Evolutionary conservation across 2,797 vertebrate genomes (phyloP), one percentile per base, ranked within the genome.

Genomic region (Falco cherrug): DNA sequence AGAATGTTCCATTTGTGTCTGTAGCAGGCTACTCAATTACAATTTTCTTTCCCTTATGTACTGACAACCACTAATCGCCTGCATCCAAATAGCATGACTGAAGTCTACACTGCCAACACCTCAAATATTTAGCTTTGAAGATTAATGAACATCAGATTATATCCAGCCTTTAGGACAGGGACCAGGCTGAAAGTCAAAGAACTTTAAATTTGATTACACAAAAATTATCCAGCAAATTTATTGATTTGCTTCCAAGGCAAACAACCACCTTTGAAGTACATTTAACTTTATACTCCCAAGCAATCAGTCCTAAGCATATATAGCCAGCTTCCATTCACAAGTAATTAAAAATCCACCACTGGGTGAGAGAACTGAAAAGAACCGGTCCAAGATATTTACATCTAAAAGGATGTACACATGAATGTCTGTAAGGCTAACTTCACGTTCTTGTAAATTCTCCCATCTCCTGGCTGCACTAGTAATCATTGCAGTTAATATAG

Each of bases 171-270:
- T 81, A 95, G 95, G 94, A 97, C 57, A 91, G 91, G 41, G 85
- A 94, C 90, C 69, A 84, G 79, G 69, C 82, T 91, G 89, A 80
- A 96, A 96, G 93, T 71, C 87, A 91, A 94, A 89, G 90, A 96
- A 94, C 93, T 95, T 95, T 56, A 94, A 75, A 95, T 95, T 95
- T 95, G 91, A 97, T 96, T 95, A 95, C 80, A 94, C 61, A 85
- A 91, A 95, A 94, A 91, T 70, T 88, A 91, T 77, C 57, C 65
- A 80, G 87, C 13, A 90, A 91, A 91, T 71, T 26, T 90, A 94
- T 95, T 87, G 91, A 93, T 95, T 95, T 80, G 54, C 87, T 96
- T 94, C 85, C 61, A 91, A 94, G 87, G 87, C 87, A 95, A 95
- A 94, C 41, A 95, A 74, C 85, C 85, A 87, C 77, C 89, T 95